Percentiles rank a stretch among this genome's conserved stretches.
Conservation (phyloP, 2,113 vertebrate species). For the Alces alces region DNA sequence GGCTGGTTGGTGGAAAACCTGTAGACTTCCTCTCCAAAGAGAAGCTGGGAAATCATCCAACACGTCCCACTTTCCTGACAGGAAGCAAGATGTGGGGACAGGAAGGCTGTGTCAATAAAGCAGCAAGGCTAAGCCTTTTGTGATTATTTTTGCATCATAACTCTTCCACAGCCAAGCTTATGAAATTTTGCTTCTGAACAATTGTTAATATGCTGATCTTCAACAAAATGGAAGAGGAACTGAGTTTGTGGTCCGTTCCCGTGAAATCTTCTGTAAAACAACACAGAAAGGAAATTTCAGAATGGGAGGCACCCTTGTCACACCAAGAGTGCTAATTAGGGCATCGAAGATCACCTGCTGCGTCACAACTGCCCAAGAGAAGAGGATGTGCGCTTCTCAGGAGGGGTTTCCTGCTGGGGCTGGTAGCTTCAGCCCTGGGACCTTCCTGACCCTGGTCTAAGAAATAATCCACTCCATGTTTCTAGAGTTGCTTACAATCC, state of each 20-base stretch:
- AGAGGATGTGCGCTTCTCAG: not conserved
- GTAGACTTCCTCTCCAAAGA: constrained; percentile 77
- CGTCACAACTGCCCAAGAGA: not conserved
- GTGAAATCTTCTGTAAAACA: constrained; percentile 10
- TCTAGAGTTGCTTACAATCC: not conserved
- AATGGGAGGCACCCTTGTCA: not conserved
- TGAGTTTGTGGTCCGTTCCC: not conserved
- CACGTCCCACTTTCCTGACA: constrained; percentile 80
- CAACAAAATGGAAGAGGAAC: constrained; percentile 9
- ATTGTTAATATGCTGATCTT: constrained; percentile 48
- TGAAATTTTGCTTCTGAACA: constrained; percentile 40
- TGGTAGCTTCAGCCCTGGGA: not conserved
- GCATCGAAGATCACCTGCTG: not conserved
- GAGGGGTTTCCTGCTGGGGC: constrained; percentile 52
- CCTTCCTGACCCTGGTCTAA: not conserved
- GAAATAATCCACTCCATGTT: not conserved
- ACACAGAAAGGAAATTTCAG: not conserved
- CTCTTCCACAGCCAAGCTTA: constrained; percentile 49
- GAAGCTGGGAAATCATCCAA: constrained; percentile 81
- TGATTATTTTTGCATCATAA: constrained; percentile 72
- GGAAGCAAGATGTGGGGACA: constrained; percentile 81
- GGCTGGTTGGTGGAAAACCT: constrained; percentile 64
- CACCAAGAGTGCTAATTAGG: not conserved
- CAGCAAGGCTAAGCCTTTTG: constrained; percentile 61
- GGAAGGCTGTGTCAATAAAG: constrained; percentile 81